phyloP scores from a whole-genome alignment of 2,113 vertebrate genomes.

The Oncorhynchus tshawytscha region DNA sequence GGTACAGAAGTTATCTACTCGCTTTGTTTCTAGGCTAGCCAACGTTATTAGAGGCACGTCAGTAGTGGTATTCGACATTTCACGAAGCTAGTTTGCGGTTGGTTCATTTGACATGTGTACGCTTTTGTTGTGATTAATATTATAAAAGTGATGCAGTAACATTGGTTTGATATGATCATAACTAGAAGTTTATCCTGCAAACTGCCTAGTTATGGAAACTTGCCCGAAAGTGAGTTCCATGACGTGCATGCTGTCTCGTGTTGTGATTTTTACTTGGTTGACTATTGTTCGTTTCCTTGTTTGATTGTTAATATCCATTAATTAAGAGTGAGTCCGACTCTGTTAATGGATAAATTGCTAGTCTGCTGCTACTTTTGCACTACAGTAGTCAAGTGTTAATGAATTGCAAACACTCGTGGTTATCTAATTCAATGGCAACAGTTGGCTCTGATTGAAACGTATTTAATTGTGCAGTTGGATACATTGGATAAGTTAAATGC shows the following conservation, averaged over 20 bases:
- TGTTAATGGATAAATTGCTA: too few species aligned
- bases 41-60: not conserved
- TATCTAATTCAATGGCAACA: conserved; percentile 39
- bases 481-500: too few species aligned
- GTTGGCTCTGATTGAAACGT: conserved; percentile 8
- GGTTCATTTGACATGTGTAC: not conserved
- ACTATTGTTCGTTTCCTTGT: not conserved
- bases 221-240: not conserved
- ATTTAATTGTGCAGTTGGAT: conserved; percentile 13
- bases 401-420: too few species aligned
- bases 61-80: not conserved
- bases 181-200: not conserved
- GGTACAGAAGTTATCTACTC: conserved; percentile 67
- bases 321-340: too few species aligned
- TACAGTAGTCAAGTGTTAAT: too few species aligned
- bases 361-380: too few species aligned
- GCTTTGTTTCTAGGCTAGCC: not conserved
- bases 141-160: not conserved
- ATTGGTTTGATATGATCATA: not conserved
- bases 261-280: not conserved
- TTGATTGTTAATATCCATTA: not conserved
- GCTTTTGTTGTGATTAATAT: not conserved
- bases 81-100: not conserved
- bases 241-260: not conserved
- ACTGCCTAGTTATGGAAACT: too few species aligned